Evolutionary conservation across 2,888 invertebrate species (phyloP), one percentile per base, ranked within the genome.

Genomic region (Zygothrica quintamaculata): DNA sequence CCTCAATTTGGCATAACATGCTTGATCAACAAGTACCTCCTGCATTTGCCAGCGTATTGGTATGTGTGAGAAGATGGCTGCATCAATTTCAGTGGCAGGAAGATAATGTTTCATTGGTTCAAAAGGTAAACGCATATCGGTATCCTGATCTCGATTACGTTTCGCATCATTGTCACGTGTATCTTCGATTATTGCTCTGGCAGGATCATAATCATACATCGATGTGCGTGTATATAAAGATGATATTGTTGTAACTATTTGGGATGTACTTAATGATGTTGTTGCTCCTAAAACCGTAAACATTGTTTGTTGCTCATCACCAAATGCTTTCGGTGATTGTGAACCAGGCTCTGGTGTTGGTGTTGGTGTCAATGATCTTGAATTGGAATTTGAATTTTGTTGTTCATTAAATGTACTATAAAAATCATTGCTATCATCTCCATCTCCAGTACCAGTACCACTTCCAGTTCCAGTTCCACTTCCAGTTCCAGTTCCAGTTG

Each of bases 81-180:
- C 97, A 87, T 96, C 96, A 65, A 97, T 96, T 92, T 97, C 97
- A 0, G 95, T 95, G 18, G 96, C 96, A 0, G 97, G 96, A 9
- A 95, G 93, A 88, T 96, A 96, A 77, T 95, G 94, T n/a, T 95
- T 92, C 43, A 95, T 94, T 6, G 95, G 94, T 89, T 96, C 96
- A 86, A 96, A 96, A 0, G 96, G 96, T 75, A 96, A 91, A 16
- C 96, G 93, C 68, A 97, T 92, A 91, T 96, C 97, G 29, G 95
- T 93, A 85, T 97, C 96, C 0, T 69, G 74, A 31, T 77, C 70
- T 11, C 58, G 55, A 36, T 66, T 39, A 11, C 55, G 57, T 9
- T 59, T 37, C 15, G 22, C 44, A 1, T 36, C 39, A 1, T 4
- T 25, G 4, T 62, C 71, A 25, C 57, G 58, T 13, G 67, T 65